phyloP scores from a whole-genome alignment of 2,113 vertebrate species.

The Centrocercus urophasianus region DNA sequence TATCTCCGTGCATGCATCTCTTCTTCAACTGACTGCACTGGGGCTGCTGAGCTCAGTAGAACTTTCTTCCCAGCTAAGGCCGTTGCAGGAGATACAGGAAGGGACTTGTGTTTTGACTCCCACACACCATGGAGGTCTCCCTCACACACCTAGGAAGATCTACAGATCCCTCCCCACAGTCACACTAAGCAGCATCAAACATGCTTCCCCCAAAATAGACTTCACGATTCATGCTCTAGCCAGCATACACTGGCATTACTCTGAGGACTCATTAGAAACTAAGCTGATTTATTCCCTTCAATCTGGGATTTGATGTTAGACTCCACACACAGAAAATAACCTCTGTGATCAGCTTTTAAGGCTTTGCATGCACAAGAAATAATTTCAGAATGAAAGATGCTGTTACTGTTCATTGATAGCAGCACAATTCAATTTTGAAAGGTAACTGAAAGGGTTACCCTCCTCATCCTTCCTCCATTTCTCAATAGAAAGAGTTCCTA shows the following conservation, averaged over 20 bases:
- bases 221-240: not conserved
- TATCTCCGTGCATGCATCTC: rapidly evolving
- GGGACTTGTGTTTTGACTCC: not conserved
- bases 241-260: not conserved
- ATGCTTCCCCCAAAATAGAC: not conserved
- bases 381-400: not conserved
- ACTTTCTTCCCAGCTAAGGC: not conserved
- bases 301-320: not conserved
- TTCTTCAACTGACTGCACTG: not conserved
- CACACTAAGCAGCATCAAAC: not conserved
- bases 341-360: not conserved
- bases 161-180: not conserved
- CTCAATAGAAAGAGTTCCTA: not conserved
- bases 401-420: not conserved
- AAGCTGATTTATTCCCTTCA: not conserved
- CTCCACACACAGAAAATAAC: not conserved
- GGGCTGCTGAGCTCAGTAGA: not conserved
- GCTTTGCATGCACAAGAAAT: not conserved
- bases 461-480: not conserved
- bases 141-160: not conserved
- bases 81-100: not conserved
- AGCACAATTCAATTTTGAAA: not conserved
- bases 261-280: not conserved
- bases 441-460: not conserved
- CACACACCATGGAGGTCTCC: not conserved